Percentiles rank a stretch among this genome's conserved stretches.
These are phyloP conservation scores for Perca fluviatilis DNA, from an alignment of 2,113 vertebrate genomes.

Conservation along the genomic window DNA sequence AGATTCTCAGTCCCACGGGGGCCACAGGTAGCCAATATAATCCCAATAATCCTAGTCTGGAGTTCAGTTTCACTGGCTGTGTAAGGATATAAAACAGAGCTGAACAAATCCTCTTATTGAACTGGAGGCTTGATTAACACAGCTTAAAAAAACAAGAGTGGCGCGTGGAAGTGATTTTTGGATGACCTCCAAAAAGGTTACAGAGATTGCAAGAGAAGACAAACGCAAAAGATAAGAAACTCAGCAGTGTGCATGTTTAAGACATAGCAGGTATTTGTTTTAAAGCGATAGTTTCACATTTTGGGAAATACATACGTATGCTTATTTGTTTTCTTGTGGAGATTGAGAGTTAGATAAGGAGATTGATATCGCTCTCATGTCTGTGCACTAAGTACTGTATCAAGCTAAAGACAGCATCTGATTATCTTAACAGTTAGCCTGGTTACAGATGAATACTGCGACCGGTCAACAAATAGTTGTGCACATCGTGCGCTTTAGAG, in stretches of 20 bases:
- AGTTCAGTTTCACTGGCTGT: conserved; percentile 40
- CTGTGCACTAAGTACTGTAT: too few relatives aligned
- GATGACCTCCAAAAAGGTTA: conserved; percentile 37
- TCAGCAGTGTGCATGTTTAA: neutral
- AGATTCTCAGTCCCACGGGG: conserved; percentile 26
- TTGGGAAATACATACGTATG: neutral
- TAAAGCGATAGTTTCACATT: neutral
- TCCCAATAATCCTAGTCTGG: conserved; percentile 26
- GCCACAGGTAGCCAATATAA: conserved; percentile 31
- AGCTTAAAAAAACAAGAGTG: conserved; percentile 31
- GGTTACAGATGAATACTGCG: too few relatives aligned
- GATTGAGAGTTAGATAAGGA: neutral
- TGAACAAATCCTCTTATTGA: conserved; percentile 61
- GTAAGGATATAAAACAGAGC: conserved; percentile 47
- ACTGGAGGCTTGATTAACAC: conserved; percentile 26
- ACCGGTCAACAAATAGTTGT: too few relatives aligned
- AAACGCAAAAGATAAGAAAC: conserved; percentile 13
- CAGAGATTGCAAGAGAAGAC: neutral
- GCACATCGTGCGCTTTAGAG: neutral
- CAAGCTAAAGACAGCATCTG: neutral
- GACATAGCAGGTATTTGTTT: neutral
- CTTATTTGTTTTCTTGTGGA: neutral
- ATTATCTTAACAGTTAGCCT: neutral
- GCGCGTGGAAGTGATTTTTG: conserved; percentile 1
- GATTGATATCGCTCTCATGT: neutral